These are phyloP conservation scores for Microctenopoma steveboyesi DNA, from an alignment of 2,797 vertebrate genomes.

Conservation along the genomic window DNA sequence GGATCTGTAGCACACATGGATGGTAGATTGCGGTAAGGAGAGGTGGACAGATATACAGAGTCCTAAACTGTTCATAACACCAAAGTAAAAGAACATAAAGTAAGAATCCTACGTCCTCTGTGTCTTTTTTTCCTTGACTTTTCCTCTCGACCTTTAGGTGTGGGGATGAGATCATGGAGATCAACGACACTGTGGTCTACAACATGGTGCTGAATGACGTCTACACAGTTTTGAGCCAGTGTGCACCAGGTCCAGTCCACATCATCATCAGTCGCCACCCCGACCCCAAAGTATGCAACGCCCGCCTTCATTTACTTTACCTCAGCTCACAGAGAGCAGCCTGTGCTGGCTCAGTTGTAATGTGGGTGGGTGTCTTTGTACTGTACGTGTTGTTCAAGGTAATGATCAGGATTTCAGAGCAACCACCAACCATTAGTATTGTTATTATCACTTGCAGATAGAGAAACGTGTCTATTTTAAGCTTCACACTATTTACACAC, in stretches of 20 bases:
- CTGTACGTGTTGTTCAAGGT: too few species aligned
- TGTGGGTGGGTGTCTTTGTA: background rate
- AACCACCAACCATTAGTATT: too few species aligned
- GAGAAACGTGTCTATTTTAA: too few species aligned
- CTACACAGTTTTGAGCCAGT: conserved; percentile 89
- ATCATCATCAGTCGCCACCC: conserved; percentile 94
- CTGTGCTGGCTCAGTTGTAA: background rate
- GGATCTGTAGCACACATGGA: conserved; percentile 96
- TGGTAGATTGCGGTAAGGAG: conserved; percentile 87
- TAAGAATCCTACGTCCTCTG: background rate
- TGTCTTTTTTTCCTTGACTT: conserved; percentile 1
- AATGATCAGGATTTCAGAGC: too few species aligned
- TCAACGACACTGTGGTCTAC: conserved; percentile 88
- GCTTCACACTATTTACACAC: too few species aligned
- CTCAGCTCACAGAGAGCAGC: background rate
- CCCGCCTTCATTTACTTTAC: background rate
- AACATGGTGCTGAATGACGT: conserved; percentile 92
- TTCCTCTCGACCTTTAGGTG: conserved; percentile 78
- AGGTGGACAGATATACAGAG: background rate
- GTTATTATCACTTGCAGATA: too few species aligned
- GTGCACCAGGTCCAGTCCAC: conserved; percentile 87
- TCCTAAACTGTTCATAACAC: background rate
- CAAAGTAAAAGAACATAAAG: too few species aligned
- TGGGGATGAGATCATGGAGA: conserved; percentile 94
- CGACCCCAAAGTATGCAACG: conserved; percentile 87